These are phyloP conservation scores for Nannoperca australis DNA, from an alignment of 2,797 vertebrate genomes.

Conservation along the genomic window DNA sequence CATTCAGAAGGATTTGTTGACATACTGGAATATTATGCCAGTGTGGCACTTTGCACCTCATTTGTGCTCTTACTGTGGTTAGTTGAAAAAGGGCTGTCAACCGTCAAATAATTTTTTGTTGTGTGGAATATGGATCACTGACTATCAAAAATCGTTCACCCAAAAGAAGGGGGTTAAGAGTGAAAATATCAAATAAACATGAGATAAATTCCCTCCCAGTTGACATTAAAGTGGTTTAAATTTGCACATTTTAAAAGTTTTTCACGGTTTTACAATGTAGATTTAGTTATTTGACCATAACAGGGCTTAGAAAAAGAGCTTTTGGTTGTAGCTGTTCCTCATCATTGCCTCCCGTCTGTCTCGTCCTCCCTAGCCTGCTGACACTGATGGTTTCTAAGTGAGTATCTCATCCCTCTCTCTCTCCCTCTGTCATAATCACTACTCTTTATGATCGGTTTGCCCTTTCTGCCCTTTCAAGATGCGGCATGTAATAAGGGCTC, in stretches of 20 bases:
- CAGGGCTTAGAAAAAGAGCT: conserved; percentile 32
- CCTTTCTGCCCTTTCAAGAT: conserved; percentile 85
- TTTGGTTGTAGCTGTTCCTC: conserved; percentile 58
- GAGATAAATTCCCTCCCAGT: conserved; percentile 54
- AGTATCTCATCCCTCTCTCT: conserved; percentile 74
- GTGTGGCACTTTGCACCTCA: conserved; percentile 68
- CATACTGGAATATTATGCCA: conserved; percentile 59
- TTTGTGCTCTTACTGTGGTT: conserved; percentile 58
- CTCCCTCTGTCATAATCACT: conserved; percentile 82
- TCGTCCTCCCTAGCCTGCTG: conserved; percentile 72
- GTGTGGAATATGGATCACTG: conserved; percentile 66
- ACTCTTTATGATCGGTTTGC: conserved; percentile 86
- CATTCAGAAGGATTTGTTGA: conserved; percentile 71
- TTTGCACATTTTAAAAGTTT: conserved; percentile 64
- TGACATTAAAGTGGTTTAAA: conserved; percentile 55
- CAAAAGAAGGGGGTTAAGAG: conserved; percentile 54
- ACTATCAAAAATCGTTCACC: conserved; percentile 57
- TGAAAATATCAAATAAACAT: conserved; percentile 74
- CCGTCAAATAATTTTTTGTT: conserved; percentile 60
- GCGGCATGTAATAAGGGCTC: conserved; percentile 84
- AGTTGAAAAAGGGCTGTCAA: conserved; percentile 38
- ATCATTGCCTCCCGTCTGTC: conserved; percentile 61
- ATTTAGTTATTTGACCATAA: conserved; percentile 55
- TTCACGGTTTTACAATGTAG: conserved; percentile 44
- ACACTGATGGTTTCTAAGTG: conserved; percentile 81